Conservation (phyloP, 1,140 invertebrate genomes). For the Cotesia glomerata region DNA sequence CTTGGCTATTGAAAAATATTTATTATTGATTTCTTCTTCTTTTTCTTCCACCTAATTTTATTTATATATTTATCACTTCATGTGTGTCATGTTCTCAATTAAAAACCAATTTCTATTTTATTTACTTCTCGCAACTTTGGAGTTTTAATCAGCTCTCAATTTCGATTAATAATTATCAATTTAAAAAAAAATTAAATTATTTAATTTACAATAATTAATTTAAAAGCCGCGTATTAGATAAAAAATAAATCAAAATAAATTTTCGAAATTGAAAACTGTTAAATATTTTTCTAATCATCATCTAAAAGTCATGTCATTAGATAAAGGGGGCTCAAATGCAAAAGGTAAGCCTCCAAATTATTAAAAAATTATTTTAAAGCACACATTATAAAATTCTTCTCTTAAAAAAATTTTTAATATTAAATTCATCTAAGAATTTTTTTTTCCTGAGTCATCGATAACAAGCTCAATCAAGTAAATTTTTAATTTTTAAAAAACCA, state of each 20-base stretch:
- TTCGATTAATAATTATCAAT: neutral
- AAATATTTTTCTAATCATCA: too few species aligned
- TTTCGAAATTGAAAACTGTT: too few species aligned
- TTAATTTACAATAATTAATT: too few species aligned
- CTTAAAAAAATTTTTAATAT: too few species aligned
- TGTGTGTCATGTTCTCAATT: too few species aligned
- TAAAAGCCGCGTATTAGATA: too few species aligned
- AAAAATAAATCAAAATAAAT: too few species aligned
- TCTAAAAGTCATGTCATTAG: neutral
- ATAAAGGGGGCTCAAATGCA: neutral
- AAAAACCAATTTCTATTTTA: too few species aligned
- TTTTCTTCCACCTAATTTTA: neutral
- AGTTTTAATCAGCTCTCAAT: neutral
- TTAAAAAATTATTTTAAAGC: neutral
- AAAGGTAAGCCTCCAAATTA: neutral
- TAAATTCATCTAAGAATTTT: too few species aligned
- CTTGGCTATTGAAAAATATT: constrained; percentile 3
- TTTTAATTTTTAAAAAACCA: neutral
- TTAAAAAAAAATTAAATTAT: too few species aligned
- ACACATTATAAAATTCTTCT: neutral
- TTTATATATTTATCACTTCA: neutral
- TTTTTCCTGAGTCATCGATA: too few species aligned
- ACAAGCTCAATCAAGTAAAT: neutral
- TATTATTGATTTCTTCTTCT: neutral
- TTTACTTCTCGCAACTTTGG: neutral